Percentiles rank a stretch among this genome's conserved stretches.
phyloP scores from a whole-genome alignment of 2,797 vertebrate species.

The Chiroxiphia lanceolata region DNA sequence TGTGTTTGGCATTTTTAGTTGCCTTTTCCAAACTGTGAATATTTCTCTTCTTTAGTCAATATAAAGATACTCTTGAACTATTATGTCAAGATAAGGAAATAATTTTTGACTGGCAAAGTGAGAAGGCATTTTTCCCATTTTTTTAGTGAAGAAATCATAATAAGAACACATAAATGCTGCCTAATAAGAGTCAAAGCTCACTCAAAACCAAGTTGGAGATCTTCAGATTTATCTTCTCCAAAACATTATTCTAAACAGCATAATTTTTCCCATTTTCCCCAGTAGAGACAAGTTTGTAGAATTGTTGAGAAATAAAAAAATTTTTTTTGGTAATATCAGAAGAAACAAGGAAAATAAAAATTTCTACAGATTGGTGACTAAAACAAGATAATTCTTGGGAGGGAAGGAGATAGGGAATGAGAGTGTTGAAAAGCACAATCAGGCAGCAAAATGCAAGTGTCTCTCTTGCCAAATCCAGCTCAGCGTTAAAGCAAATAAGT shows the following conservation, averaged over 20 bases:
- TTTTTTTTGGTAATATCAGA: neutral
- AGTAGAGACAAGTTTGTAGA: neutral
- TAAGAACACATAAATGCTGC: neutral
- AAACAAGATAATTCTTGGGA: conserved; percentile 1
- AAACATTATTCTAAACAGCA: neutral
- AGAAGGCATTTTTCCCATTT: neutral
- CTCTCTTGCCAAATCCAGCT: conserved; percentile 17
- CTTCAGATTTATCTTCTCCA: neutral
- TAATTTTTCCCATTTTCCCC: neutral
- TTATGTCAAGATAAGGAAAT: neutral
- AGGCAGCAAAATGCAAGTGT: conserved; percentile 25
- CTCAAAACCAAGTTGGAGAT: neutral
- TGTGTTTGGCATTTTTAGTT: neutral
- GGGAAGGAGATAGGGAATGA: neutral
- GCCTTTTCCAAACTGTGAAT: neutral
- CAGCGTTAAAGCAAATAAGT: conserved; percentile 25
- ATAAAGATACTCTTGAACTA: neutral
- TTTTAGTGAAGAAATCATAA: neutral
- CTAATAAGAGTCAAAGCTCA: neutral
- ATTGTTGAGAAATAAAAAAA: neutral
- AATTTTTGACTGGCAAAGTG: neutral
- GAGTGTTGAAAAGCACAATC: conserved; percentile 39
- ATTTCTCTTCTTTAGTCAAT: neutral
- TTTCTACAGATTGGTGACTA: neutral
- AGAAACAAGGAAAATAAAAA: neutral